Conservation (phyloP, 2,113 vertebrate species). For the Dipodomys stephensi region DNA sequence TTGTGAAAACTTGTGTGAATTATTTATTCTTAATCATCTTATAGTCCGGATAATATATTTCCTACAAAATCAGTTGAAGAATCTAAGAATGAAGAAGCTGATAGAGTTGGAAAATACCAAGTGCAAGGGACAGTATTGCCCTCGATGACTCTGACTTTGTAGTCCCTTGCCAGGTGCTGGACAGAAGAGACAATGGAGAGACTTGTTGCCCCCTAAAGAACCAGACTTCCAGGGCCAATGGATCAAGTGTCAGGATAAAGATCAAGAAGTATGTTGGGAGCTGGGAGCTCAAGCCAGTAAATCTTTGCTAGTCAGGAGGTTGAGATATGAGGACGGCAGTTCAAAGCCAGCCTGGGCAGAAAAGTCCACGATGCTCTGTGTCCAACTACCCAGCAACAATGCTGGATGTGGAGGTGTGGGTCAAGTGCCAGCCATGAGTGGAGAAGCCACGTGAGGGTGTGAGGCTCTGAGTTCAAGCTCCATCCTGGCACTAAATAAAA, state of each 20-base stretch:
- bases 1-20: conserved; percentile 3
- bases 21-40: conserved; percentile 51
- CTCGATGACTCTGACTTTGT: background rate
- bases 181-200: background rate
- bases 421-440: no score
- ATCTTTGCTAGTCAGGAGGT: no score
- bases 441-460: no score
- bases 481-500: no score
- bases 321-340: no score
- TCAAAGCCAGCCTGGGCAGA: no score
- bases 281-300: no score
- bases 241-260: background rate
- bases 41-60: conserved; percentile 39
- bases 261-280: background rate
- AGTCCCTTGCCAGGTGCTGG: background rate
- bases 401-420: no score
- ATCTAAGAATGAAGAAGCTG: conserved; percentile 5
- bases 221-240: background rate
- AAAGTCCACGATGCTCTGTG: no score
- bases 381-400: no score
- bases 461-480: no score
- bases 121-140: background rate
- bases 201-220: background rate
- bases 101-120: background rate
- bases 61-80: background rate